phyloP scores from a whole-genome alignment of 2,888 invertebrate species.

The Heliconius erato region DNA sequence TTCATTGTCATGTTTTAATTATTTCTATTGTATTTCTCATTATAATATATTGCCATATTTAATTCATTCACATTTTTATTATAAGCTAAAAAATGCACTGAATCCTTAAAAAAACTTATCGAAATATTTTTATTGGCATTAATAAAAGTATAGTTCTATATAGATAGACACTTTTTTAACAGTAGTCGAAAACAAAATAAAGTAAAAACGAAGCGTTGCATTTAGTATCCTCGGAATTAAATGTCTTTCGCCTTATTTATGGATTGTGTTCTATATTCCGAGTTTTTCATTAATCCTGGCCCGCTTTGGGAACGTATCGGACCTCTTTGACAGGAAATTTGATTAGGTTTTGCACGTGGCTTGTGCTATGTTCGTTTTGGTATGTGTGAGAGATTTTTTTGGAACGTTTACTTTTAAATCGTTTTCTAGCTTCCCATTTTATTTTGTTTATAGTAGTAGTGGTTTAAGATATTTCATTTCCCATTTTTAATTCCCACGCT shows the following conservation, averaged over 20 bases:
- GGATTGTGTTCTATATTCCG: constrained; percentile 11
- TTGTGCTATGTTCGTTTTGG: not conserved
- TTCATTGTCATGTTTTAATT: too few relatives aligned
- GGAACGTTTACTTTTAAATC: too few relatives aligned
- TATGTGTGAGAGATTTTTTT: not conserved
- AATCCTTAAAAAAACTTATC: not conserved
- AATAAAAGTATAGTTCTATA: constrained; percentile 10
- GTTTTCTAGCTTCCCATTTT: too few relatives aligned
- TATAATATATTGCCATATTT: too few relatives aligned
- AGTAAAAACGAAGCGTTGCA: constrained; percentile 33
- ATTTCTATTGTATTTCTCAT: too few relatives aligned
- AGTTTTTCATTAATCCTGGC: constrained; percentile 22
- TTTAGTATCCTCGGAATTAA: constrained; percentile 40
- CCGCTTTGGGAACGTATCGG: not conserved
- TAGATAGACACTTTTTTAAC: constrained; percentile 10
- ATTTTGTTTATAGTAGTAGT: too few relatives aligned
- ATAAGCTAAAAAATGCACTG: too few relatives aligned
- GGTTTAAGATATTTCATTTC: too few relatives aligned
- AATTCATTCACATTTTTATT: too few relatives aligned
- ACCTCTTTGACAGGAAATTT: not conserved
- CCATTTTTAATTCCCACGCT: too few relatives aligned
- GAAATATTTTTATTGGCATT: not conserved
- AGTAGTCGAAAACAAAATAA: constrained; percentile 42
- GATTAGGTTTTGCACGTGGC: not conserved
- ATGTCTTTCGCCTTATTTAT: constrained; percentile 44